Evolutionary conservation across 2,888 invertebrate genomes (phyloP).

Genomic region (Heterodera filipjevi): DNA sequence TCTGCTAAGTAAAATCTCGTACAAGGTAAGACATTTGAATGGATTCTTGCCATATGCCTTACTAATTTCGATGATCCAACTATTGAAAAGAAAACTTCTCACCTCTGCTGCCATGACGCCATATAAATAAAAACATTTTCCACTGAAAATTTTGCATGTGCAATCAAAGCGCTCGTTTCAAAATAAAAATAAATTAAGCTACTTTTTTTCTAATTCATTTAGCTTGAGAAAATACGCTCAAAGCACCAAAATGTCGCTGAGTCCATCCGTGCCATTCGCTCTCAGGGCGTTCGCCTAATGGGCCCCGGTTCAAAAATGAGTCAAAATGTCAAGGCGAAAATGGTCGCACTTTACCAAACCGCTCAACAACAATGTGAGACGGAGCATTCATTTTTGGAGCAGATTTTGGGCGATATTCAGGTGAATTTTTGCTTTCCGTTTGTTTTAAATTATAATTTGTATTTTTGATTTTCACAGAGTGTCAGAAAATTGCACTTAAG

Average conservation of each 20-base stretch:
- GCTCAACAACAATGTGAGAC: conserved; percentile 43
- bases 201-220: too few relatives aligned
- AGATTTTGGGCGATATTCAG: conserved; percentile 31
- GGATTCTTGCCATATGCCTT: too few relatives aligned
- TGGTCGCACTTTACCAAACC: conserved; percentile 39
- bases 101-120: too few relatives aligned
- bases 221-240: conserved; percentile 32
- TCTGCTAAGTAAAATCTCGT: background rate
- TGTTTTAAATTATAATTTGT: background rate
- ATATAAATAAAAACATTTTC: too few relatives aligned
- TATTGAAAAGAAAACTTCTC: too few relatives aligned
- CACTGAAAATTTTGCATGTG: too few relatives aligned
- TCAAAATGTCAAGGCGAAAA: conserved; percentile 37
- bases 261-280: conserved; percentile 41
- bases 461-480: conserved; percentile 15
- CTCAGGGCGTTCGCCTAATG: conserved; percentile 39
- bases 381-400: conserved; percentile 37
- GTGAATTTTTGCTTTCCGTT: background rate
- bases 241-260: conserved; percentile 52
- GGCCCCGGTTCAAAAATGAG: conserved; percentile 31
- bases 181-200: too few relatives aligned
- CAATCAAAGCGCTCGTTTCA: background rate
- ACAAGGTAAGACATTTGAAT: background rate
- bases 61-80: too few relatives aligned
- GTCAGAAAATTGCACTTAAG: conserved; percentile 16